phyloP scores from a whole-genome alignment of 2,888 invertebrate species.

The Bombyx huttoni region DNA sequence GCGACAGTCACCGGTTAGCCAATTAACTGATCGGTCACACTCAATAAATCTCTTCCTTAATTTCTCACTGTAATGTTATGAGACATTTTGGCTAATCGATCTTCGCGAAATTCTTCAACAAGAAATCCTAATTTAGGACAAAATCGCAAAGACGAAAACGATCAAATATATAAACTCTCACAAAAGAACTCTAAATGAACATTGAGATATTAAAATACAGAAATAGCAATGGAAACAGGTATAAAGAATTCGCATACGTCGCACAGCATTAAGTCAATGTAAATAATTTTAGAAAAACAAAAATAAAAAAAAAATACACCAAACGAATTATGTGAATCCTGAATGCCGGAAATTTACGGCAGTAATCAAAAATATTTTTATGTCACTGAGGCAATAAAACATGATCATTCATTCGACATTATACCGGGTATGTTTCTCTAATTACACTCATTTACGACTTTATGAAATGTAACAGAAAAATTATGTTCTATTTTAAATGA shows the following conservation, averaged over 20 bases:
- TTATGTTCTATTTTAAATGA: constrained; percentile 7
- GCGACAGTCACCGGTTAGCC: too few relatives aligned
- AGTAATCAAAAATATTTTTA: constrained; percentile 34
- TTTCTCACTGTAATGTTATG: too few relatives aligned
- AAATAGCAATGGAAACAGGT: constrained; percentile 1
- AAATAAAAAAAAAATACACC: constrained; percentile 26
- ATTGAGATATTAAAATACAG: neutral
- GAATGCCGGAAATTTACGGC: constrained; percentile 51
- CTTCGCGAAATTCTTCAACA: too few relatives aligned
- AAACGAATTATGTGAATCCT: constrained; percentile 63
- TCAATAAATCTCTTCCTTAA: too few relatives aligned
- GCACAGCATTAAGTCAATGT: constrained; percentile 30
- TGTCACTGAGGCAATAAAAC: constrained; percentile 39
- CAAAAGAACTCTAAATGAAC: neutral
- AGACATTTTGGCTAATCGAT: too few relatives aligned
- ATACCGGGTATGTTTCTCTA: constrained; percentile 30
- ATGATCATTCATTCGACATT: constrained; percentile 30
- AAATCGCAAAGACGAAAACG: too few relatives aligned
- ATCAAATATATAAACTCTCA: neutral
- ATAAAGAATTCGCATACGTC: constrained; percentile 45
- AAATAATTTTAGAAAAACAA: constrained; percentile 14
- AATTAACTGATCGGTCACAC: too few relatives aligned
- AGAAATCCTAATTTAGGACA: too few relatives aligned
- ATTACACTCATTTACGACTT: constrained; percentile 35
- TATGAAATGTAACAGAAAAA: constrained; percentile 15